A percentile compares a stretch with the other conserved stretches of the same genome.
phyloP scores from a whole-genome alignment of 2,797 vertebrate genomes.

The Phrynocephalus forsythii region DNA sequence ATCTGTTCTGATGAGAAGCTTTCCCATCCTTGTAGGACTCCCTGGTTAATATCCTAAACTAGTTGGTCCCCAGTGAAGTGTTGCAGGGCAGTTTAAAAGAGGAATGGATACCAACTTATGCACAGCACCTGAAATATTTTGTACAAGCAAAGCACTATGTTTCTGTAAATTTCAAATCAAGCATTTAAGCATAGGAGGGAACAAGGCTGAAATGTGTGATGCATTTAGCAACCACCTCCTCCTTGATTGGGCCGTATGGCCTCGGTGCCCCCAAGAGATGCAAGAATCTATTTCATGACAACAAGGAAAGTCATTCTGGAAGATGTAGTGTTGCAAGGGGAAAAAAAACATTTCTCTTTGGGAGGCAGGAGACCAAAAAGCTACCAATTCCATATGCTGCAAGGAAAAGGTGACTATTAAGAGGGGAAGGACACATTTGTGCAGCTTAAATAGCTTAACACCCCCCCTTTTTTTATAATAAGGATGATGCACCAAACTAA shows the following conservation, averaged over 20 bases:
- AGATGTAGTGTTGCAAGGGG: not conserved
- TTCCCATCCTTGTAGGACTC: not conserved
- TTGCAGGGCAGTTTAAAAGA: not conserved
- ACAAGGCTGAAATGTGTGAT: conserved; percentile 42
- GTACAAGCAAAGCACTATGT: not conserved
- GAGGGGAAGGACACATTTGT: not conserved
- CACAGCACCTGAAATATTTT: not conserved
- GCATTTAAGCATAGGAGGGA: conserved; percentile 23
- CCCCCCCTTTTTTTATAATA: not conserved
- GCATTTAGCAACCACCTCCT: conserved; percentile 53
- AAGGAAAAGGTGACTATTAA: not conserved
- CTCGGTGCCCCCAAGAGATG: conserved; percentile 27
- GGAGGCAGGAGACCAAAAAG: conserved; percentile 16
- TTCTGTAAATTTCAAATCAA: conserved; percentile 22
- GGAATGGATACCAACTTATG: conserved; percentile 9
- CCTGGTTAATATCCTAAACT: not conserved
- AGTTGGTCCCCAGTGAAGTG: not conserved
- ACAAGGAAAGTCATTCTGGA: not conserved
- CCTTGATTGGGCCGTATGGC: conserved; percentile 27
- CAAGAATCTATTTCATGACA: conserved; percentile 32
- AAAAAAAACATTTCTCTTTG: conserved; percentile 12
- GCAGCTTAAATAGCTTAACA: not conserved
- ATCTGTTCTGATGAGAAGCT: no score
- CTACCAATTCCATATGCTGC: conserved; percentile 16
- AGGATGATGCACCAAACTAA: not conserved